phyloP scores from a whole-genome alignment of 2,797 vertebrate species.

The Anabas testudineus region DNA sequence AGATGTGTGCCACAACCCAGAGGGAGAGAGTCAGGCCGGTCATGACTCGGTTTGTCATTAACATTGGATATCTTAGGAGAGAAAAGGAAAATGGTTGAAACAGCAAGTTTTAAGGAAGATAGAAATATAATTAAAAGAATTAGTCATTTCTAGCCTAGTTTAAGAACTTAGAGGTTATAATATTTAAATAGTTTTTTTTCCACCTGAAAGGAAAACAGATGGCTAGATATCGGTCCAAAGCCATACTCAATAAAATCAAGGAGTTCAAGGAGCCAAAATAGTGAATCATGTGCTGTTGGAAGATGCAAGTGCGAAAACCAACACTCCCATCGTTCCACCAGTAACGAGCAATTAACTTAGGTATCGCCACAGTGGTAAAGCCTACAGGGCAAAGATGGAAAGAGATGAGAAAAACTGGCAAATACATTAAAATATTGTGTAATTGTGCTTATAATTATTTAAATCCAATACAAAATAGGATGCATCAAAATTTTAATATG shows the following conservation, averaged over 20 bases:
- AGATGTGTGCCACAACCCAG: conserved; percentile 61
- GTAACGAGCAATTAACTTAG: conserved; percentile 73
- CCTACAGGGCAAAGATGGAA: conserved; percentile 39
- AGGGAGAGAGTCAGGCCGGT: conserved; percentile 41
- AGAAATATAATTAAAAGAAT: no score
- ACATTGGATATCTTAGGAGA: conserved; percentile 40
- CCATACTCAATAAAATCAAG: conserved; percentile 77
- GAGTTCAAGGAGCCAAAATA: conserved; percentile 80
- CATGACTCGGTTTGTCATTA: conserved; percentile 59
- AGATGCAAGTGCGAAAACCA: conserved; percentile 70
- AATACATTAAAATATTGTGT: no score
- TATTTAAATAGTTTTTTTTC: no score
- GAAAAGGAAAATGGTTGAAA: no score
- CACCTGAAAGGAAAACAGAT: conserved; percentile 71
- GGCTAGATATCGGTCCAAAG: conserved; percentile 74
- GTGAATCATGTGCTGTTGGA: conserved; percentile 79
- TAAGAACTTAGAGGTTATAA: no score
- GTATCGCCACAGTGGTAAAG: conserved; percentile 69
- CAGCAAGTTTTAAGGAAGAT: no score
- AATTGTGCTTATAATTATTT: no score
- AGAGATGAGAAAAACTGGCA: no score
- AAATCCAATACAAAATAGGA: no score
- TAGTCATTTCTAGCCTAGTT: no score
- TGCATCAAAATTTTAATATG: no score
- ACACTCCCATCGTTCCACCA: conserved; percentile 70